phyloP scores from a whole-genome alignment of 2,888 invertebrate genomes.

The Lithophane leautieri region DNA sequence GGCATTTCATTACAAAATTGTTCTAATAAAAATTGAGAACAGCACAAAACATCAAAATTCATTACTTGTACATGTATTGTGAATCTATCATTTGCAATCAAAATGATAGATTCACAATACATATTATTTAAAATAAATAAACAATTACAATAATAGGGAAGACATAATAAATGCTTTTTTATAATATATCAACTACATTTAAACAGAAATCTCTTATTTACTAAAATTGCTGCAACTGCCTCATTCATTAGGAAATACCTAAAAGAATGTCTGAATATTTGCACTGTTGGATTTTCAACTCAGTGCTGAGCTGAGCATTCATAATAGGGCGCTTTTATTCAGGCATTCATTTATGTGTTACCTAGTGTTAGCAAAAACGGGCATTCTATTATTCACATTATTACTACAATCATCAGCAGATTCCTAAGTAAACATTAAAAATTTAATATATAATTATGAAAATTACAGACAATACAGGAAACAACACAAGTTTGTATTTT shows the following conservation, averaged over 20 bases:
- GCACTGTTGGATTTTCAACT: background rate
- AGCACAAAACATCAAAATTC: constrained; percentile 38
- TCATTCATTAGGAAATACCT: background rate
- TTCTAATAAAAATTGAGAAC: constrained; percentile 43
- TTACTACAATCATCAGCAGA: background rate
- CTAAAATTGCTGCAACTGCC: background rate
- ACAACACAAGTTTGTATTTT: background rate
- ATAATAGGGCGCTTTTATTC: background rate
- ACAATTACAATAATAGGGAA: constrained; percentile 52
- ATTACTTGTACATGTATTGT: too few species aligned
- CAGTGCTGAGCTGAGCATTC: background rate
- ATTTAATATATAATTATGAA: background rate
- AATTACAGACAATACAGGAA: background rate
- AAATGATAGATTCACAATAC: constrained; percentile 41
- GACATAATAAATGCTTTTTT: constrained; percentile 46
- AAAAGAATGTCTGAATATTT: background rate
- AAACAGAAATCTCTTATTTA: background rate
- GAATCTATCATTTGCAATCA: too few species aligned
- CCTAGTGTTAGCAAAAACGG: background rate
- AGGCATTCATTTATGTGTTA: background rate
- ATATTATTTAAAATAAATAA: constrained; percentile 33
- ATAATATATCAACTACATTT: background rate
- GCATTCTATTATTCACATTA: background rate
- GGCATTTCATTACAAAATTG: constrained; percentile 57
- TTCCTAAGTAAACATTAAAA: background rate